Evolutionary conservation across 1,140 invertebrate genomes (phyloP), one percentile per base, ranked within the genome.

Genomic region (Cepaea nemoralis): DNA sequence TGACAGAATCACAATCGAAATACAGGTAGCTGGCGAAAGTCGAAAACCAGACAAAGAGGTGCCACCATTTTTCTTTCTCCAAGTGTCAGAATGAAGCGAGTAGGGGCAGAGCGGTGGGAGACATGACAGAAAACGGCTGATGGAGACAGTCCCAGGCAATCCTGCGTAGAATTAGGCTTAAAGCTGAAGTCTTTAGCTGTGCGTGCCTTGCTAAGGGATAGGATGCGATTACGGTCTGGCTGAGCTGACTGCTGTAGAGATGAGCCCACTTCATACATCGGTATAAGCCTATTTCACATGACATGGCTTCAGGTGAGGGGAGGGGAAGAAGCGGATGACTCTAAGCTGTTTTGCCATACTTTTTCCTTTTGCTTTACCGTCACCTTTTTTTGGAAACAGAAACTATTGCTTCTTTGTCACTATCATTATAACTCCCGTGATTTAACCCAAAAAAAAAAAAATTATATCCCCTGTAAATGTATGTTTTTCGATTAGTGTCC

Each of bases 81-180:
- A n/a, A n/a, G n/a, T n/a, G n/a, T n/a, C n/a, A n/a, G n/a, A n/a
- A n/a, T n/a, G n/a, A n/a, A n/a, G n/a, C n/a, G n/a, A n/a, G n/a
- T n/a, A n/a, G n/a, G n/a, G 50, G 50, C 14, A 24, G 50, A n/a
- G 50, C 14, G 24, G 22, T 5, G n/a, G 22, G 3, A n/a, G 50
- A 14, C 12, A 12, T 55, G 59, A 63, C 59, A 63, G n/a, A 5
- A 63, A 27, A 45, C 42, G 8, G 27, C 59, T 63, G 59, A 22
- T 63, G 22, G 2, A 63, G 59, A 31, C 59, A 63, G 59, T 31
- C 59, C 59, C 6, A 63, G 33, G 59, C 59, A 63, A 63, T 63
- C 59, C 59, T 63, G 59, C 59, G 16, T 63, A 63, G 59, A 31
- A 63, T 31, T 27, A 63, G 59, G 59, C 59, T 63, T 63, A 63